phyloP scores from a whole-genome alignment of 92 coral and sea anemone species.

The Montipora capitata region DNA sequence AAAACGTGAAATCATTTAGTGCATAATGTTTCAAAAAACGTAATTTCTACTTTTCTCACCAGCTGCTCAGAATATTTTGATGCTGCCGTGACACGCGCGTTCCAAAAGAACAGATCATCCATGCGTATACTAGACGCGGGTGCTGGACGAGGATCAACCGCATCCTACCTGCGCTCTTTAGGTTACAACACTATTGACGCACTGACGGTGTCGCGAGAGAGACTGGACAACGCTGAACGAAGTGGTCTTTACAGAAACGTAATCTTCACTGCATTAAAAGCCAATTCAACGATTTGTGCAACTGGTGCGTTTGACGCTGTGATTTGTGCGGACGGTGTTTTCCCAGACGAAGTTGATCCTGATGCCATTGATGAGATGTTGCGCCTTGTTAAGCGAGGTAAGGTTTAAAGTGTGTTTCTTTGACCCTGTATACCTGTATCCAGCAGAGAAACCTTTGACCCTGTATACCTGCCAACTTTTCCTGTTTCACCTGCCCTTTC shows the following conservation, averaged over 20 bases:
- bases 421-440: too few relatives aligned
- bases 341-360: conserved; percentile 56
- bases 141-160: conserved; percentile 55
- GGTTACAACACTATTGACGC: conserved; percentile 73
- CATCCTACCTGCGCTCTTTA: conserved; percentile 50
- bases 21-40: neutral
- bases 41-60: neutral
- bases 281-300: conserved; percentile 50
- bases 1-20: neutral
- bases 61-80: conserved; percentile 52
- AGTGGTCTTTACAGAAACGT: conserved; percentile 65
- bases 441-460: too few relatives aligned
- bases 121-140: conserved; percentile 56
- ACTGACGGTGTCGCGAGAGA: conserved; percentile 60
- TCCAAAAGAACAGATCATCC: conserved; percentile 34
- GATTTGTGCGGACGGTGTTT: conserved; percentile 64
- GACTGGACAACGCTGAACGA: conserved; percentile 58
- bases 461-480: too few relatives aligned
- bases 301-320: conserved; percentile 71
- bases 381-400: conserved; percentile 65
- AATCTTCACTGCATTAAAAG: conserved; percentile 55
- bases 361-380: conserved; percentile 59
- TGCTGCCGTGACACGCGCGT: conserved; percentile 39
- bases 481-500: too few relatives aligned
- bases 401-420: too few relatives aligned